Base-by-base conservation (phyloP, 1,140 invertebrate genomes). In the Hycleus cichorii region DNA sequence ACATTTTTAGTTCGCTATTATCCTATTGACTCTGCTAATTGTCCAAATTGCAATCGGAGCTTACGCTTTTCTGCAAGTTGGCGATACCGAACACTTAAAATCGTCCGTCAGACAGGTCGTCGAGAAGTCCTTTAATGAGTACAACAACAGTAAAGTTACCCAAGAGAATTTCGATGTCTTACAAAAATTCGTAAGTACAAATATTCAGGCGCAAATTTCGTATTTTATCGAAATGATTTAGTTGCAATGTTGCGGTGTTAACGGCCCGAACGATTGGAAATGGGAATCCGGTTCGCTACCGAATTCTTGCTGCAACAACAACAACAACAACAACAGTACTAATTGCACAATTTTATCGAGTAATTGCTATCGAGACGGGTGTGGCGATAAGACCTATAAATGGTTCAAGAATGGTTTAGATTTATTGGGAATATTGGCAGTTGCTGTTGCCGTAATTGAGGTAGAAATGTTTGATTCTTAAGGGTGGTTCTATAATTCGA, bases 181-280 rank as follows among this genome's bases (percentile, higher is more conserved):
- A 11, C 76, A 83, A 63, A 62, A 18, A 26, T 58, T 63, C 38
- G 50, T 60, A 58, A 60, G 52, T 58, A 26, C 32, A 39, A 46
- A 24, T 9, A 27, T 54, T 5, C 42, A 1, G 24, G 25, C 3
- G 10, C 1, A n/a, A 50, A 32, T 39, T 57, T 7, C 10, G 12
- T 3, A 48, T 57, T 49, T 59, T 55, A 24, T 72, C 7, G 32
- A 32, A 32, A 32, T 32, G 0, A 32, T 76, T 25, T 61, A 87
- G 85, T 72, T 84, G 44, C 49, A 78, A 18, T 87, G 85, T 66
- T 87, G 85, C 62, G 85, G 85, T 38, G 70, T 80, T 55, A 64
- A 69, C 9, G 64, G 68, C n/a, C 67, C 72, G 3, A 57, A 69
- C 0, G 81, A 84, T 63, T 85, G 58, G 58, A 59, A 55, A 4